Base-by-base conservation (phyloP, 2,888 invertebrate genomes). In the Hydropsyche betteni region DNA sequence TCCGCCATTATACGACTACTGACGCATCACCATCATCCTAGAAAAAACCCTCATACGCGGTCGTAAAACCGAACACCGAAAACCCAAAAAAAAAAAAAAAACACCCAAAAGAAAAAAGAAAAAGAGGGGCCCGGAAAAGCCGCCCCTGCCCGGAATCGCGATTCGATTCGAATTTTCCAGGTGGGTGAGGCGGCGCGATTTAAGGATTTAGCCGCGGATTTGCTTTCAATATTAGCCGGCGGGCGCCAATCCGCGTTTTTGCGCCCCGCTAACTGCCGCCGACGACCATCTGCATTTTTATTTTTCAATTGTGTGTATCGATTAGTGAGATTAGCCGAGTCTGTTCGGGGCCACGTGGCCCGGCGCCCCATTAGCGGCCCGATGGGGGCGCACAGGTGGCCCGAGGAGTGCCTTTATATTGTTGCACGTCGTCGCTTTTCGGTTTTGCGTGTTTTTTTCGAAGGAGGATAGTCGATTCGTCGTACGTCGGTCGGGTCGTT, bases 171-270 rank as follows among this genome's bases (percentile, higher is more conserved):
- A 79, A 78, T 79, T 86, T 86, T 85, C 85, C 88, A 88, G 87
- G 88, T 87, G 86, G 84, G 84, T 83, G 83, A 83, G 86, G 84
- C 86, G 85, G 82, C 84, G 84, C 86, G 87, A 87, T 87, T 87
- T 87, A 87, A 88, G 88, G 88, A 84, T 86, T 88, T 87, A 87
- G 84, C 81, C 83, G 86, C 85, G 88, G 88, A 87, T 88, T 87
- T 87, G 87, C 86, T 88, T 88, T 88, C 88, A 88, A 88, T 88
- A 88, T 87, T 87, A 87, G 87, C 84, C 84, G 85, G 84, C 84
- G 85, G 69, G 74, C 68, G 74, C 72, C 58, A 33, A 72, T 61
- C 73, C 76, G 77, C 75, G 69, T 75, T 78, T 78, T 75, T 77
- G 72, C 64, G 44, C 73, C 69, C 24, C 75, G 75, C 76, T 77